Conservation (phyloP, 2,113 vertebrate genomes). For the Sinocyclocheilus anshuiensis region DNA sequence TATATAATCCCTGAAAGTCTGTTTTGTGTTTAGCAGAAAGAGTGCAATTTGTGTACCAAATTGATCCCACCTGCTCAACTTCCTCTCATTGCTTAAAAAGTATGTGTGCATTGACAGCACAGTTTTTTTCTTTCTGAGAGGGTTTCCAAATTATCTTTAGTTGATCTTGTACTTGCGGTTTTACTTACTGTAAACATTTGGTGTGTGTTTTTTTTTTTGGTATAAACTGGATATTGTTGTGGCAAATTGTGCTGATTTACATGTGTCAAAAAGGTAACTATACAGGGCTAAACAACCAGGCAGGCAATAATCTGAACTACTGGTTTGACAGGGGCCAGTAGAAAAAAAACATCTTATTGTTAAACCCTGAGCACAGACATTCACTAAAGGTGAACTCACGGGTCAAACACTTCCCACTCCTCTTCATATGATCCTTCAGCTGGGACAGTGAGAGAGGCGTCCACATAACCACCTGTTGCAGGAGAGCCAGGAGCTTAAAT, state of each 20-base stretch:
- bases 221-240: background rate
- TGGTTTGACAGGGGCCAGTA: background rate
- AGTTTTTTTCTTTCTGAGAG: background rate
- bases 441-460: conserved; percentile 77
- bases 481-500: conserved; percentile 85
- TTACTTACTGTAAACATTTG: background rate
- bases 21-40: too few species aligned
- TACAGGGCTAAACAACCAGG: background rate
- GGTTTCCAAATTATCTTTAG: background rate
- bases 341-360: background rate
- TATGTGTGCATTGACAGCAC: too few species aligned
- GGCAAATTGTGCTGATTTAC: too few species aligned
- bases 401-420: conserved; percentile 99
- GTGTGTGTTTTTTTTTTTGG: background rate
- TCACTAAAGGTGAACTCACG: conserved; percentile 80
- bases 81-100: too few species aligned
- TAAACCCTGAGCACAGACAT: background rate
- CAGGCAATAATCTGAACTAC: background rate
- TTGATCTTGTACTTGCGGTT: background rate
- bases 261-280: background rate
- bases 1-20: too few species aligned
- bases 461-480: conserved; percentile 87
- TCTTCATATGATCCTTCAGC: conserved; percentile 94
- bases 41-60: too few species aligned
- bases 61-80: too few species aligned